A percentile compares a stretch with the other conserved stretches of the same genome.
Evolutionary conservation across 2,113 vertebrate species (phyloP).

Genomic region (Malaclemys terrapin): DNA sequence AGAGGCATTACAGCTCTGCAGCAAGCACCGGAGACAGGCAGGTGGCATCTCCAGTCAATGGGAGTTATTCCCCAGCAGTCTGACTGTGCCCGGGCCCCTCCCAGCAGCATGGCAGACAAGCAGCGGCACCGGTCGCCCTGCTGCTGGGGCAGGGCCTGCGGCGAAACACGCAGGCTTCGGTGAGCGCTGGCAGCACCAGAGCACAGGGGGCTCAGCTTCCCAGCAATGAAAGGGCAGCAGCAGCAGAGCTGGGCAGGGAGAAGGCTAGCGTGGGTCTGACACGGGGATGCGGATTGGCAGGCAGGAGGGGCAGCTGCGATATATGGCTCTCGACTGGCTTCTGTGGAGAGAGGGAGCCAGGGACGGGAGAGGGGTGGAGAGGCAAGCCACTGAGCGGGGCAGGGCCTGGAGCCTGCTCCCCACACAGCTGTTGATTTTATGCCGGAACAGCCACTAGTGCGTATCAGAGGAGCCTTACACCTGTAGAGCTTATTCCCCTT

Average conservation of each 20-base stretch:
- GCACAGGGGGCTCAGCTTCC: background rate
- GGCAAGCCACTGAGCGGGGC: background rate
- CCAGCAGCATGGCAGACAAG: background rate
- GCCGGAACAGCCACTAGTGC: background rate
- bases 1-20: background rate
- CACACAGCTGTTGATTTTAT: background rate
- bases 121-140: background rate
- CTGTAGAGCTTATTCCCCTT: background rate
- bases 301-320: background rate
- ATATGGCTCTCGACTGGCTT: background rate
- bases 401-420: background rate
- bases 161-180: too few relatives aligned
- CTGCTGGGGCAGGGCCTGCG: too few relatives aligned
- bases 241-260: background rate
- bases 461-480: background rate
- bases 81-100: background rate
- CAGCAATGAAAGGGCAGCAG: background rate
- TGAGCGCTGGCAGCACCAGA: background rate
- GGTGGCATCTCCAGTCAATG: background rate
- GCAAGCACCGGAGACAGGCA: background rate
- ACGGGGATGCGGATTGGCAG: background rate
- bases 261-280: background rate
- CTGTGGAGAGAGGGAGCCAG: background rate
- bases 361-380: background rate
- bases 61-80: background rate